Evolutionary conservation across 2,797 vertebrate species (phyloP), one percentile per base, ranked within the genome.

Genomic region (Parauchenoglanis punctatus): DNA sequence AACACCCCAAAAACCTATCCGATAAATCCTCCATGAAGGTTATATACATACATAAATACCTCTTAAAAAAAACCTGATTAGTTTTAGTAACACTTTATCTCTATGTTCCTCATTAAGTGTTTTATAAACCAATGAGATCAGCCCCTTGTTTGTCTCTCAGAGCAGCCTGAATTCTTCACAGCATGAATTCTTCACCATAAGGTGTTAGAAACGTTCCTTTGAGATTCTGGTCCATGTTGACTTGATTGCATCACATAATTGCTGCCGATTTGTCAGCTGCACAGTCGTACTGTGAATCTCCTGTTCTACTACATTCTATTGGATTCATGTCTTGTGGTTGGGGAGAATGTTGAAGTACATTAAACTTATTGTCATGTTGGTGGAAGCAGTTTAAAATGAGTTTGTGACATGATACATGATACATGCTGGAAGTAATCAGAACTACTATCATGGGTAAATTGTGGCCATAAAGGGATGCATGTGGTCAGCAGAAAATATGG

Each of bases 371-470:
- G 80, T 63, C 25, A 18, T 81, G 80, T 63, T 49, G 25, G 63
- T 63, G 25, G 58, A 65, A 49, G 59, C 80, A 52, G 35, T 80
- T 59, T 58, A 80, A 80, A 61, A 63, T 81, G 11, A 46, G 35
- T 44, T 40, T 40, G 13, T 6, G 8, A 17, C 58, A 82, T 65
- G 78, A 40, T 40, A 12, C 0, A 7, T 81, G 12, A 63, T 44
- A 40, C 23, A n/a, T 46, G 35, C 35, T 61, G 78, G 23, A 49
- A 49, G 40, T 65, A 82, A 23, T 40, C 59, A 35, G 11, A 80
- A 59, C 35, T 40, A 40, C 35, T 40, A 40, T 40, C 54, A 59
- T 65, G 23, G 25, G 13, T 82, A 65, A 65, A 28, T 17, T 82
- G 40, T 65, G 3, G 7, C 25, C 25, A 46, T 61, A 23, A 63